Evolutionary conservation across 2,797 vertebrate genomes (phyloP).

Genomic region (Prunella strophiata): DNA sequence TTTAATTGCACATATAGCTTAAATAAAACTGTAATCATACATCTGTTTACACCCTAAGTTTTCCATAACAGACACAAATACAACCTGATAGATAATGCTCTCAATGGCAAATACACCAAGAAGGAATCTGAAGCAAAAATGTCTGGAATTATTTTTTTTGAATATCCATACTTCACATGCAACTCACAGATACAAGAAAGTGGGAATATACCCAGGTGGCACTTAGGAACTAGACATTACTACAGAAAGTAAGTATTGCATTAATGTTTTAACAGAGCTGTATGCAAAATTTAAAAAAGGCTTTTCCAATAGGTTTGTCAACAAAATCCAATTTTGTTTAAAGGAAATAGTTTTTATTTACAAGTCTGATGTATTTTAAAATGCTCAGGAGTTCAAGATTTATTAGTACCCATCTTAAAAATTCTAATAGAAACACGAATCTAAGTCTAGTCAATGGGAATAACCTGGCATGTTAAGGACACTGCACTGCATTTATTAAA

Average conservation of each 20-base stretch:
- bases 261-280: background rate
- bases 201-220: background rate
- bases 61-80: background rate
- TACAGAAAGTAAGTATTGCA: background rate
- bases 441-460: background rate
- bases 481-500: background rate
- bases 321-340: background rate
- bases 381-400: background rate
- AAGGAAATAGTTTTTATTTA: background rate
- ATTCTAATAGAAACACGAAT: background rate
- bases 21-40: background rate
- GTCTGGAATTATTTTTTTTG: background rate
- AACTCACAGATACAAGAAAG: background rate
- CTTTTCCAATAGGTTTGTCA: background rate
- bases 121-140: background rate
- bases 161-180: background rate
- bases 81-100: background rate
- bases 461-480: background rate
- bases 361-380: background rate
- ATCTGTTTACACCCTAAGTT: background rate
- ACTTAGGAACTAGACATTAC: background rate
- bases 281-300: background rate
- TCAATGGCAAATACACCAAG: background rate
- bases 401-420: background rate
- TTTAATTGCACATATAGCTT: background rate